phyloP scores from a whole-genome alignment of 2,797 vertebrate genomes.

The Synanceia verrucosa region DNA sequence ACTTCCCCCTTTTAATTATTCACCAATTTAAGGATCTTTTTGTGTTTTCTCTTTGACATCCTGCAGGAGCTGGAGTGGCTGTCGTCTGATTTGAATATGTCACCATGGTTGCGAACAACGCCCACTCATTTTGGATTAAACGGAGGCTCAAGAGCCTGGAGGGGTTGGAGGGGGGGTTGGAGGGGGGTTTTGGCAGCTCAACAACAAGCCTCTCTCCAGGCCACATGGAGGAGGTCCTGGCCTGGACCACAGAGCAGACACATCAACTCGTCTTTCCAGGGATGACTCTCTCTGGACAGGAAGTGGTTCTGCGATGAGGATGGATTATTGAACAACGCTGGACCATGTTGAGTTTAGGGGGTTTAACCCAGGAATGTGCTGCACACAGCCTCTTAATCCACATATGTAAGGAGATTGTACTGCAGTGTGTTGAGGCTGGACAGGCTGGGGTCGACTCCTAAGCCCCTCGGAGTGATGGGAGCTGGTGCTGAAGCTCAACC shows the following conservation, averaged over 20 bases:
- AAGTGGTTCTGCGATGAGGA: constrained; percentile 10
- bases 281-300: no score
- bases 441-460: constrained; percentile 55
- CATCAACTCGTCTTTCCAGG: constrained; percentile 38
- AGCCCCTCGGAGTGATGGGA: constrained; percentile 47
- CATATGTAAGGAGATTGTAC: constrained; percentile 78
- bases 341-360: constrained; percentile 40
- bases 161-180: no score
- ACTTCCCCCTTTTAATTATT: neutral
- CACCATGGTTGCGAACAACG: constrained; percentile 63
- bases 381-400: constrained; percentile 74
- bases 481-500: constrained; percentile 47
- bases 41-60: constrained; percentile 4
- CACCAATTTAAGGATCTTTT: neutral
- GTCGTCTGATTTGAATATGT: constrained; percentile 50
- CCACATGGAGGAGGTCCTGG: constrained; percentile 13
- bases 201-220: constrained; percentile 39
- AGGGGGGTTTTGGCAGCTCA: constrained; percentile 46
- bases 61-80: constrained; percentile 14
- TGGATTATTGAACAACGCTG: no score
- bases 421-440: constrained; percentile 45
- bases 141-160: constrained; percentile 16
- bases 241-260: neutral
- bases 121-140: constrained; percentile 51
- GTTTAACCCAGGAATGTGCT: constrained; percentile 60